Base-by-base conservation (phyloP, 2,797 vertebrate genomes). In the Acanthurus lineatus region DNA sequence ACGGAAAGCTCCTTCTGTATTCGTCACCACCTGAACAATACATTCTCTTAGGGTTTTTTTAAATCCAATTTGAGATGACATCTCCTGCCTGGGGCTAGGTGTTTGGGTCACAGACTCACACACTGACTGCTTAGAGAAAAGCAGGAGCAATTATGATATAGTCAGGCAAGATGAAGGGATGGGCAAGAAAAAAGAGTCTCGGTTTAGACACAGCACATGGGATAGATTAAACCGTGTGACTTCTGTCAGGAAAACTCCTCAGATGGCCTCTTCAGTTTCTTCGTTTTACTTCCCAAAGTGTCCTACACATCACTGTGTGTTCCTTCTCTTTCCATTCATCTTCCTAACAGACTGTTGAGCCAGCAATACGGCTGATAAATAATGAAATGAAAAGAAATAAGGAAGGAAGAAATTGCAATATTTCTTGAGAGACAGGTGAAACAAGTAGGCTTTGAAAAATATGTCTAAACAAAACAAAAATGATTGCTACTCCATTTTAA, bases 41-140 rank as follows among this genome's bases (percentile, higher is more conserved):
- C 64, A 42, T 84, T 79, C 57, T 82, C 74, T 61, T 9, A 19
- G 38, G 64, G 17, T 68, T 74, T 77, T 53, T 73, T 60, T 53
- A 77, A 86, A 89, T 87, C 56, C 61, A 77, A 86, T 86, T 73
- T 76, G 68, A 78, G 81, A 84, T 72, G 64, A 63, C 81, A 78
- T 76, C 68, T 68, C 56, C 22, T 3, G 68, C 84, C 67, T 56
- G 5, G 0, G 75, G 77, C 77, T 51, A 38, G 22, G 20, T 35
- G 79, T 79, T 73, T 58, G 77, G 75, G 81, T 69, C 28, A 3
- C n/a, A 52, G 73, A 32, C 78, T 80, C 56, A 68, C 69, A 63
- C 22, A 42, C 25, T 3, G 67, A 63, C 63, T 83, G 60, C 69
- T 76, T 14, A 12, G 52, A 76, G 67, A 25, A 65, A 71, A 45